Conservation (phyloP, 2,888 invertebrate genomes). For the Eupithecia pulchellata region DNA sequence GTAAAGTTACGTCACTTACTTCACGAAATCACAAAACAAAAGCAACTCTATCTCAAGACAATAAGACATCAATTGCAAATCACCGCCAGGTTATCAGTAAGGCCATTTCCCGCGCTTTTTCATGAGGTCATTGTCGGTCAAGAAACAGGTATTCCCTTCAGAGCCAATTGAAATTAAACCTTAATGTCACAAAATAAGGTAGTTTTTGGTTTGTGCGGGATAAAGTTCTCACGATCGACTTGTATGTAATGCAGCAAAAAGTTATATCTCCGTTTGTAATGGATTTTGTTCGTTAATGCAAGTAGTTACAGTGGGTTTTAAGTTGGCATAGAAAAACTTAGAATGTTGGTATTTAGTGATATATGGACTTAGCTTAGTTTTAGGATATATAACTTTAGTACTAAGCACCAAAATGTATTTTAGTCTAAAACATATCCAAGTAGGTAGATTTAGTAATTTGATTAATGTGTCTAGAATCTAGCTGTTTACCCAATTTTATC, state of each 20-base stretch:
- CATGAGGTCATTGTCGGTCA: conserved; percentile 78
- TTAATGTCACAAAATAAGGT: fast-evolving
- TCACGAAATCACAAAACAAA: conserved; percentile 18
- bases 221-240: conserved; percentile 63
- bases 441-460: neutral
- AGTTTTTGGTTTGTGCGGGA: conserved; percentile 32
- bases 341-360: conserved; percentile 43
- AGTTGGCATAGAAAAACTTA: conserved; percentile 41
- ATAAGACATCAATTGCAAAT: conserved; percentile 30
- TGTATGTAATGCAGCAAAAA: conserved; percentile 53
- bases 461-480: neutral
- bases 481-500: neutral
- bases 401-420: neutral
- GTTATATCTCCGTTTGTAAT: conserved; percentile 27
- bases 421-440: neutral
- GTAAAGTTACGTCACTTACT: conserved; percentile 44
- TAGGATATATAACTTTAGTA: conserved; percentile 11
- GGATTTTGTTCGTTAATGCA: conserved; percentile 28
- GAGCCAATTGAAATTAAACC: conserved; percentile 37
- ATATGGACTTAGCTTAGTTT: conserved; percentile 44
- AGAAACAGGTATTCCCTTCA: conserved; percentile 68
- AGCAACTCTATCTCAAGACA: neutral
- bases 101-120: conserved; percentile 70
- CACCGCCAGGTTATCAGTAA: conserved; percentile 48
- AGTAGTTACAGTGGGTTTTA: conserved; percentile 25